A percentile compares a stretch with the other conserved stretches of the same genome.
These are phyloP conservation scores for Peromyscus californicus DNA, from an alignment of 2,113 vertebrate genomes.

Conservation along the genomic window DNA sequence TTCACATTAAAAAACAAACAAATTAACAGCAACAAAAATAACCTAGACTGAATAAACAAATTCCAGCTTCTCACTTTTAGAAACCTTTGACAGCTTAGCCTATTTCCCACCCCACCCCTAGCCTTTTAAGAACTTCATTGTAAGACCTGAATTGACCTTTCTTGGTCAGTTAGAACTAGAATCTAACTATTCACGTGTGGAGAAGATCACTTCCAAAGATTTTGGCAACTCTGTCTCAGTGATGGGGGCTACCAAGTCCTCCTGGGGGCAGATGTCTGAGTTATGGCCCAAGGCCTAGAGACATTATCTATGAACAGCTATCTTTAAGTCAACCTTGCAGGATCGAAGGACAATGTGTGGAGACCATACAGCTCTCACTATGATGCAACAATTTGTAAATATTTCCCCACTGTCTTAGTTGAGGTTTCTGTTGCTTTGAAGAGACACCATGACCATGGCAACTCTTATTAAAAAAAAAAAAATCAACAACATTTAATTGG, in stretches of 20 bases:
- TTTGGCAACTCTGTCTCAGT: background rate
- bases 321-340: background rate
- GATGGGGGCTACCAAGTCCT: conserved; percentile 51
- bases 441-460: background rate
- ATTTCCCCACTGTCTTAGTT: background rate
- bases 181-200: conserved; percentile 56
- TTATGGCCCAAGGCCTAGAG: conserved; percentile 20
- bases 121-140: conserved; percentile 59
- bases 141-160: conserved; percentile 58
- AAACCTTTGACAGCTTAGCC: conserved; percentile 49
- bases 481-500: background rate
- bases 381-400: conserved; percentile 23
- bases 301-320: conserved; percentile 1
- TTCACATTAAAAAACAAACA: background rate
- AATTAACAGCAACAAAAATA: background rate
- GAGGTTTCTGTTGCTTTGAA: background rate
- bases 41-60: conserved; percentile 5
- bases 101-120: too few species aligned
- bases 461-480: background rate
- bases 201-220: conserved; percentile 59
- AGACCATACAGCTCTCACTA: background rate
- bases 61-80: background rate
- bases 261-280: background rate
- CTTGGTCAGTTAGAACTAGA: conserved; percentile 65
- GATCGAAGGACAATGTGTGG: background rate